Evolutionary conservation across 2,797 vertebrate species (phyloP).

Genomic region (Aulostomus chinensis): DNA sequence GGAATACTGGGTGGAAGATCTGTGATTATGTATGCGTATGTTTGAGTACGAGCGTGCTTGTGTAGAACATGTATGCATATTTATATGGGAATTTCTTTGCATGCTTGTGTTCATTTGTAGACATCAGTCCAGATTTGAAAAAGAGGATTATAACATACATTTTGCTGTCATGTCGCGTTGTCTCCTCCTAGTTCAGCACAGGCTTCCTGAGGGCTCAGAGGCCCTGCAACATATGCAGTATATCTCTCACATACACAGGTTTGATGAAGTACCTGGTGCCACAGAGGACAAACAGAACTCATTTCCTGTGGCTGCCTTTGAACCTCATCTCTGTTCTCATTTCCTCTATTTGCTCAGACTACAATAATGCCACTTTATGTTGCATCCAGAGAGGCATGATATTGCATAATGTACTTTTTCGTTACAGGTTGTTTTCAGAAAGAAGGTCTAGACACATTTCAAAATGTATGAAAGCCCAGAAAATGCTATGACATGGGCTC

Average conservation of each 20-base stretch:
- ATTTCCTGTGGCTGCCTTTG: slow-evolving; percentile 79
- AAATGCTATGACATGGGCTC: too few relatives aligned
- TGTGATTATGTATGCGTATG: too few relatives aligned
- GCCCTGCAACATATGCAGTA: slow-evolving; percentile 55
- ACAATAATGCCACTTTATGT: slow-evolving; percentile 69
- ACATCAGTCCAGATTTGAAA: slow-evolving; percentile 22
- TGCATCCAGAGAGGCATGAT: slow-evolving; percentile 49
- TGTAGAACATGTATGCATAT: neutral
- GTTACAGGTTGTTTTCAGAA: neutral
- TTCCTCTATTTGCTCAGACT: slow-evolving; percentile 68
- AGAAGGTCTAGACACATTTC: too few relatives aligned
- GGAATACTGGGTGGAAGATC: too few relatives aligned
- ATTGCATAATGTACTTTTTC: slow-evolving; percentile 48
- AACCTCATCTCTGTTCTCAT: slow-evolving; percentile 75
- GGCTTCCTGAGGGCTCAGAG: slow-evolving; percentile 42
- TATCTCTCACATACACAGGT: slow-evolving; percentile 59
- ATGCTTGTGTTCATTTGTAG: slow-evolving; percentile 22
- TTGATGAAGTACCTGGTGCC: slow-evolving; percentile 77
- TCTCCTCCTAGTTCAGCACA: slow-evolving; percentile 46
- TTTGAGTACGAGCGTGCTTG: too few relatives aligned
- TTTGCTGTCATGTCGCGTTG: slow-evolving; percentile 54
- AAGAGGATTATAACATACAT: slow-evolving; percentile 50
- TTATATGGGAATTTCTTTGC: slow-evolving; percentile 22
- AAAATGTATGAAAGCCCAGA: neutral
- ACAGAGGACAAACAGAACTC: slow-evolving; percentile 78